Conservation (phyloP, 2,797 vertebrate genomes). For the Anabas testudineus region DNA sequence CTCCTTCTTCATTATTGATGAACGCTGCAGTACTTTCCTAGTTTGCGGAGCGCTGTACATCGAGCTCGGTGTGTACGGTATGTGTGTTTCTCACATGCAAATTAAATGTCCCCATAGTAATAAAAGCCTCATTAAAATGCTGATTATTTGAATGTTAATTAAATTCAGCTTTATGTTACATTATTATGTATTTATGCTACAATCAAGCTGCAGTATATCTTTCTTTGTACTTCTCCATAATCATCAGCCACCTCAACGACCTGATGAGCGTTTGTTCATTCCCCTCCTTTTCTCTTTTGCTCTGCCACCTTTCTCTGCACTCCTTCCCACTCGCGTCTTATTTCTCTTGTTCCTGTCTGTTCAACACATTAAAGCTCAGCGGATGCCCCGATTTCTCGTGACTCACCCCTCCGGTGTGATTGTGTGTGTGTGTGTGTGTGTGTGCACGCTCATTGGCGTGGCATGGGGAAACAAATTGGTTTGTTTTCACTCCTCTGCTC, state of each 20-base stretch:
- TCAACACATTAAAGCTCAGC: conserved; percentile 75
- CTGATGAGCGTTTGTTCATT: conserved; percentile 24
- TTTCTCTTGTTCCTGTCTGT: conserved; percentile 71
- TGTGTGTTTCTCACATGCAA: conserved; percentile 62
- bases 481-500: conserved; percentile 75
- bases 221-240: conserved; percentile 45
- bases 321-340: conserved; percentile 52
- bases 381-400: conserved; percentile 69
- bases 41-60: conserved; percentile 42
- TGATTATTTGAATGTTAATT: conserved; percentile 79
- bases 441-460: conserved; percentile 59
- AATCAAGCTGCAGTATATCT: conserved; percentile 57
- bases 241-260: conserved; percentile 43
- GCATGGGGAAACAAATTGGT: conserved; percentile 74
- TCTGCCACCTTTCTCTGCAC: conserved; percentile 35
- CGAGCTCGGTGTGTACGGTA: conserved; percentile 10
- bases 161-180: conserved; percentile 70
- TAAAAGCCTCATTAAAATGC: conserved; percentile 74
- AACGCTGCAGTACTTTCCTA: conserved; percentile 59
- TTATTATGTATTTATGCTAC: conserved; percentile 76
- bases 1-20: conserved; percentile 72
- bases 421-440: conserved; percentile 47
- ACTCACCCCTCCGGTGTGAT: conserved; percentile 68
- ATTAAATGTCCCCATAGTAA: conserved; percentile 74
- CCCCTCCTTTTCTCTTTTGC: conserved; percentile 44